Percentiles rank a stretch among this genome's conserved stretches.
Conservation (phyloP, 2,888 invertebrate species). For the Drosophila neotestacea region DNA sequence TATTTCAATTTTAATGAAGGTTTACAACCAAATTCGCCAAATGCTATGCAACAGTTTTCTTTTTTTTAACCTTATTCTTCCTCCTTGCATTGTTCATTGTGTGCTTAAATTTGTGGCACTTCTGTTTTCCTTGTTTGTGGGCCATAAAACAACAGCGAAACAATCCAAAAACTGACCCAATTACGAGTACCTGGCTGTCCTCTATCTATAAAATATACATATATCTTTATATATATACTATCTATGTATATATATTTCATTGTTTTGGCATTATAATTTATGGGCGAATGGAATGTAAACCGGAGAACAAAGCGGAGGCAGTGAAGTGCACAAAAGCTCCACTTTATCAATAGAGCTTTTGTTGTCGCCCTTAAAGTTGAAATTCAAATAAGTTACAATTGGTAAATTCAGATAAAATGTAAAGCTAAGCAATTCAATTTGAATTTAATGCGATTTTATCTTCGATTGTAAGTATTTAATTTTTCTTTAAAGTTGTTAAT, state of each 20-base stretch:
- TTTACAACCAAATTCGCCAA: constrained; percentile 26
- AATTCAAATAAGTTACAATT: constrained; percentile 23
- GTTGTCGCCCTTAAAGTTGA: constrained; percentile 20
- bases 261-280: constrained; percentile 66
- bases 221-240: not conserved
- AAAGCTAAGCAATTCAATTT: not conserved
- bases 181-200: constrained; percentile 46
- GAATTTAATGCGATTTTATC: not conserved
- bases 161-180: constrained; percentile 63
- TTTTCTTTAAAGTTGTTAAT: not conserved
- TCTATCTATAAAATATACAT: not conserved
- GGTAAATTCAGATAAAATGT: not conserved
- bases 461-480: not conserved
- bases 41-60: constrained; percentile 55
- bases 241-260: constrained; percentile 39
- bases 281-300: constrained; percentile 36
- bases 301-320: constrained; percentile 48
- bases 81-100: constrained; percentile 14
- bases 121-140: constrained; percentile 62
- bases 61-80: not conserved
- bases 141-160: constrained; percentile 29
- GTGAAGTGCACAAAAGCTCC: constrained; percentile 48
- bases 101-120: constrained; percentile 66
- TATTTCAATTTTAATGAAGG: constrained; percentile 44
- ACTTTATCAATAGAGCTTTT: constrained; percentile 56